These are phyloP conservation scores for Halcyon badia DNA, from an alignment of 2,797 vertebrate genomes.

Conservation along the genomic window DNA sequence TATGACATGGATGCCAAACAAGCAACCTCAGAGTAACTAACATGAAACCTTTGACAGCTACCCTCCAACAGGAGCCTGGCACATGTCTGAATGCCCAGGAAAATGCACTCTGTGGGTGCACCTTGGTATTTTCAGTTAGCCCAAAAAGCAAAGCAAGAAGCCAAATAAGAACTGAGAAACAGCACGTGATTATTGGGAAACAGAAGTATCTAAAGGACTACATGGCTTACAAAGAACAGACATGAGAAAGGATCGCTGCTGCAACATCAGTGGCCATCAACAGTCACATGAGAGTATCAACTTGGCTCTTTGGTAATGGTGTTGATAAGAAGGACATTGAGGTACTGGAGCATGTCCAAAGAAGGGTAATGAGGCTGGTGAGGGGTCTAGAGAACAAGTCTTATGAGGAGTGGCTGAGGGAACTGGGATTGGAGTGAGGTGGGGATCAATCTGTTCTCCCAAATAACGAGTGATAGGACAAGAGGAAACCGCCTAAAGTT, in stretches of 20 bases:
- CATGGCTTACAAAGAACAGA: not conserved
- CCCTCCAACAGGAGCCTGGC: not conserved
- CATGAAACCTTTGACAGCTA: not conserved
- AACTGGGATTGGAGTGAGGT: too few relatives aligned
- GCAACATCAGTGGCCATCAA: not conserved
- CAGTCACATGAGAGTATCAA: accelerated
- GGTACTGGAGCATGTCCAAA: too few relatives aligned
- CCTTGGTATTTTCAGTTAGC: not conserved
- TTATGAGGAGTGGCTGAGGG: too few relatives aligned
- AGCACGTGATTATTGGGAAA: not conserved
- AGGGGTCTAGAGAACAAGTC: too few relatives aligned
- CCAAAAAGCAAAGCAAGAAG: not conserved
- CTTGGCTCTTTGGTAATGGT: not conserved
- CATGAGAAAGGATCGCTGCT: not conserved
- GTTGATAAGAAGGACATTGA: not conserved
- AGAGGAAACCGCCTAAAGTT: not conserved
- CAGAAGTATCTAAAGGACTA: not conserved
- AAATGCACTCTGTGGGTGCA: not conserved
- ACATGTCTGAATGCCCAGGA: accelerated
- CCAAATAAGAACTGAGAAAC: not conserved
- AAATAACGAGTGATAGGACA: not conserved
- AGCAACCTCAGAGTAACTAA: not conserved
- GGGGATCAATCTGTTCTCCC: too few relatives aligned
- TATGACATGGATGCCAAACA: not conserved
- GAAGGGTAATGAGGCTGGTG: too few relatives aligned